Base-by-base conservation (phyloP, 1,140 invertebrate species). In the Melipona quadrifasciata region DNA sequence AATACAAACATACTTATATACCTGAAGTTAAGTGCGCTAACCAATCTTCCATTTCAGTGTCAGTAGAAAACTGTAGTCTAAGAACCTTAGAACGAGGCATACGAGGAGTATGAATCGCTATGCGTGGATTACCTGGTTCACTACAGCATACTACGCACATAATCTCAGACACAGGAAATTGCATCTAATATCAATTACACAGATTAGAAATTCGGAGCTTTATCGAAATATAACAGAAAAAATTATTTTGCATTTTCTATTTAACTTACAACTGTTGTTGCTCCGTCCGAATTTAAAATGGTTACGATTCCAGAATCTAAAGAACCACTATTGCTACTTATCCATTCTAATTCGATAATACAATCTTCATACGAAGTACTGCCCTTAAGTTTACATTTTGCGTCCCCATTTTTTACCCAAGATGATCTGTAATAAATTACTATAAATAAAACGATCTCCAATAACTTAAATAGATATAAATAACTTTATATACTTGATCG, bases 31-130 rank as follows among this genome's bases (percentile, higher is more conserved):
- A 95, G 91, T 97, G 96, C 61, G 96, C 96, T 72, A 98, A 96
- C 98, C 98, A 98, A 92, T 98, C 98, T 94, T 98, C 97, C 94
- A 98, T 96, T 94, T 98, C 97, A 65, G 96, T 96, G 93, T 98
- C 97, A 88, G 96, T 96, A 31, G 95, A 93, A 94, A 98, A 97
- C 94, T 97, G 96, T 82, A 98, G 93, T 93, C 96, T 96, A 16
- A 98, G 94, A 77, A 94, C 90, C 88, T 95, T 94, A 14, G 91
- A 93, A 57, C 91, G 86, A 14, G 95, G 93, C 89, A 97, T 94
- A 87, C 95, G 95, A 21, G 97, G 96, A 8, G 97, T 96, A 91
- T 97, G 96, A 88, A 98, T 95, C 3, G 96, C 96, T 78, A 98
- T 94, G 81, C 97, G 95, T 5, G 97, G 97, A 92, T 95, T 96